Evolutionary conservation across 2,113 vertebrate species (phyloP), one percentile per base, ranked within the genome.

Genomic region (Numenius arquata): DNA sequence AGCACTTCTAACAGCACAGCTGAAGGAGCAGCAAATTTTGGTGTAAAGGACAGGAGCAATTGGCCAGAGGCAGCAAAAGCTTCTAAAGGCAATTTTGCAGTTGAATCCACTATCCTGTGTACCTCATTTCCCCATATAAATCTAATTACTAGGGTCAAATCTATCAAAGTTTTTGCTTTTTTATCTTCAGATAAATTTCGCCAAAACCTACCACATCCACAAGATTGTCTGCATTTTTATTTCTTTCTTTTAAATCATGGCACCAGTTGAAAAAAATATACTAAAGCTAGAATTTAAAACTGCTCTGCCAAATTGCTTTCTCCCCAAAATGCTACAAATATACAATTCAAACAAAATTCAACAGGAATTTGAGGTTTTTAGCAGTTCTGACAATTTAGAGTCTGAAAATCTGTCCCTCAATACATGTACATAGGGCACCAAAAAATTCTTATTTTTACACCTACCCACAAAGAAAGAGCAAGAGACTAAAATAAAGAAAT

Each of bases 401-500:
- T 48, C 56, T 86, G 89, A 85, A 94, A 95, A 56, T 30, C 53
- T 73, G 29, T 32, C 53, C n/a, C 11, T 71, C 50, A 34, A 9
- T 63, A 34, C 12, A 41, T n/a, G 20, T 12, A 62, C 5, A 2
- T 3, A 43, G 26, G 22, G 15, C n/a, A 58, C 26, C 27, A 66
- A 82, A 72, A 74, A 50, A 76, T 58, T 61, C 40, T 80, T 65
- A 66, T 75, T 92, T 88, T 90, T 68, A 78, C 19, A 84, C 25
- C 15, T 38, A 87, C 22, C 43, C 66, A 47, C 70, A 90, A 87
- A 94, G 43, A 90, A 90, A 79, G 84, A 90, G 58, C 55, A 71
- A 81, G 55, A 89, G 71, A 93, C 11, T 45, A 41, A 88, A 93
- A 89, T 74, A 91, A 66, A 63, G 25, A 92, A 88, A 94, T 79